Evolutionary conservation across 2,797 vertebrate genomes (phyloP), one percentile per base, ranked within the genome.

Genomic region (Darevskia nairensis): DNA sequence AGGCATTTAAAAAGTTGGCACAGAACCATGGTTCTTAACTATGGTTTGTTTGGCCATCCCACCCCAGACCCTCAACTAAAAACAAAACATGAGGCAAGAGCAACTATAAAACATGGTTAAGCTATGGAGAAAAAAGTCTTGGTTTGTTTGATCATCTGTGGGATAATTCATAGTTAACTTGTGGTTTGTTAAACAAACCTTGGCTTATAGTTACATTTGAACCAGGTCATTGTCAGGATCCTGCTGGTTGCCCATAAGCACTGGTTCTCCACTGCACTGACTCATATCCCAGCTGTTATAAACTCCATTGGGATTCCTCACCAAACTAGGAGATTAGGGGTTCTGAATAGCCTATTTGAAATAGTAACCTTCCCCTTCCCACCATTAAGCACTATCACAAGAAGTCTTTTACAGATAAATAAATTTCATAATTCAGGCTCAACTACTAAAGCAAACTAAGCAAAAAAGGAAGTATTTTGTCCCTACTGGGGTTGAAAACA

Each of bases 281-380:
- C 72, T 9, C n/a, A 80, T 84, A 75, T 6, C 61, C 2, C 59
- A 32, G 0, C 0, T 76, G 2, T 27, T 59, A 32, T 69, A 80
- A 66, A 32, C 32, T 92, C 89, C 84, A 79, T 72, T 32, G 27
- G 27, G 91, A 78, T 0, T 11, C 41, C 72, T 88, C 87, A 79
- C 25, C 84, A 90, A 93, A 91, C 13, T 41, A 69, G 61, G 55
- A 75, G 44, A 1, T 29, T 17, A 46, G 27, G 55, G 29, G 17
- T 61, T 79, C 75, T 79, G 32, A 82, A 50, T 0, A 35, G 71
- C 46, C 8, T 32, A 50, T 71, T n/a, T 44, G 13, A 86, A 86
- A 59, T 69, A 3, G 74, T 77, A 27, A 81, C 29, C 27, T 23
- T 4, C 69, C n/a, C 69, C n/a, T 15, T n/a, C 71, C 32, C 32